phyloP scores from a whole-genome alignment of 2,888 invertebrate genomes.

The Phortica magna region DNA sequence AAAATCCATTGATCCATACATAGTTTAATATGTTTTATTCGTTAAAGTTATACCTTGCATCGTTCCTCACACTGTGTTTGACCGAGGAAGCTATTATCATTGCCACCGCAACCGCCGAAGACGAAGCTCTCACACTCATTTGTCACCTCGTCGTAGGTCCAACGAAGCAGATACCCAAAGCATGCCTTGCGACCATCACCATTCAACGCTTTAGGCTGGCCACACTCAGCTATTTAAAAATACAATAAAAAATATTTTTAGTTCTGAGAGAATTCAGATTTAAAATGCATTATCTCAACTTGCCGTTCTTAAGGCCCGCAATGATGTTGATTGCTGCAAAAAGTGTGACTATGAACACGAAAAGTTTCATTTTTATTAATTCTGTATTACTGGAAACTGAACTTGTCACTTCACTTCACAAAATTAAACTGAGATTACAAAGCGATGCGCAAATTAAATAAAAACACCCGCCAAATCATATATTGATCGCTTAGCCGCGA shows the following conservation, averaged over 20 bases:
- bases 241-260: background rate
- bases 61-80: slow-evolving; percentile 3
- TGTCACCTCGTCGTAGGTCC: background rate
- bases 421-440: background rate
- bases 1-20: background rate
- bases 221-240: background rate
- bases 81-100: slow-evolving; percentile 31
- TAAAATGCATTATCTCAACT: slow-evolving; percentile 1
- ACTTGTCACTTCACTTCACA: background rate
- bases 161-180: background rate
- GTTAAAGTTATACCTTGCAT: background rate
- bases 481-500: background rate
- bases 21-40: background rate
- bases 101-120: slow-evolving; percentile 42
- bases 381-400: background rate
- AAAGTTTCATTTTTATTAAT: background rate
- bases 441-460: background rate
- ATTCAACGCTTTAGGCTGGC: background rate
- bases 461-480: no score
- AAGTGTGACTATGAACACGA: background rate
- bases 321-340: background rate
- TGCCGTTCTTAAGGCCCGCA: background rate
- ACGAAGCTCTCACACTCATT: slow-evolving; percentile 37
- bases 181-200: background rate
- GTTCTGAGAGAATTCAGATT: background rate